Conservation (phyloP, 2,797 vertebrate genomes). For the Pseudotriccus pelzelni region DNA sequence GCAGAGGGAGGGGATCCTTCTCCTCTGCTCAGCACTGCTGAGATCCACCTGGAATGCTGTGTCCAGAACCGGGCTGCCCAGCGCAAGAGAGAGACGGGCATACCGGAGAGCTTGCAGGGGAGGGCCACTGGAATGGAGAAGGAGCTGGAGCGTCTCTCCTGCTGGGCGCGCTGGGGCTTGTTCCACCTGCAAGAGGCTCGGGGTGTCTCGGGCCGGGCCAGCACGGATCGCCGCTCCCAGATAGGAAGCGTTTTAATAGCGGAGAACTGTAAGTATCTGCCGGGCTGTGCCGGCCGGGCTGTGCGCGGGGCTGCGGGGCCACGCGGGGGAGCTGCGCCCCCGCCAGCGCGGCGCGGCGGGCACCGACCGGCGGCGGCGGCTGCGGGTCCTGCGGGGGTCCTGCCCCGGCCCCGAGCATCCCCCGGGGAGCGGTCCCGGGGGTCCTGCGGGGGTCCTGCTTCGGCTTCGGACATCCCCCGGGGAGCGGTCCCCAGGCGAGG, state of each 20-base stretch:
- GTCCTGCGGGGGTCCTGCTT: too few species aligned
- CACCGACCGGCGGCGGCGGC: neutral
- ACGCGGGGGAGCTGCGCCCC: conserved; percentile 24
- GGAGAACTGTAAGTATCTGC: fast-evolving
- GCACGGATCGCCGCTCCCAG: fast-evolving
- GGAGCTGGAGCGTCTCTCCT: neutral
- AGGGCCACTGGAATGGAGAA: fast-evolving
- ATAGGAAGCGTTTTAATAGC: fast-evolving
- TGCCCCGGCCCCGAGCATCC: too few species aligned
- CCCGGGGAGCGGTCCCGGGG: neutral
- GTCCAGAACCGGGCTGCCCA: neutral
- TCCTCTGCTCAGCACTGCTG: neutral
- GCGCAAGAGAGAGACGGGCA: neutral
- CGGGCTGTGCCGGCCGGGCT: neutral
- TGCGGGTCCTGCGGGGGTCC: neutral
- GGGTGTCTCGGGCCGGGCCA: neutral
- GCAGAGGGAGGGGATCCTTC: neutral
- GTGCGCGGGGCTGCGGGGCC: neutral
- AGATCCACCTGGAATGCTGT: neutral
- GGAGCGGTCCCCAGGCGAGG: neutral
- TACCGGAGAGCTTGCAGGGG: neutral
- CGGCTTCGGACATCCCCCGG: neutral
- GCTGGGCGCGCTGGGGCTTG: neutral
- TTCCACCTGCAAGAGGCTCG: neutral
- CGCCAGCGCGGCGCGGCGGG: neutral